Base-by-base conservation (phyloP, 2,797 vertebrate species). In the Ctenopoma kingsleyae region DNA sequence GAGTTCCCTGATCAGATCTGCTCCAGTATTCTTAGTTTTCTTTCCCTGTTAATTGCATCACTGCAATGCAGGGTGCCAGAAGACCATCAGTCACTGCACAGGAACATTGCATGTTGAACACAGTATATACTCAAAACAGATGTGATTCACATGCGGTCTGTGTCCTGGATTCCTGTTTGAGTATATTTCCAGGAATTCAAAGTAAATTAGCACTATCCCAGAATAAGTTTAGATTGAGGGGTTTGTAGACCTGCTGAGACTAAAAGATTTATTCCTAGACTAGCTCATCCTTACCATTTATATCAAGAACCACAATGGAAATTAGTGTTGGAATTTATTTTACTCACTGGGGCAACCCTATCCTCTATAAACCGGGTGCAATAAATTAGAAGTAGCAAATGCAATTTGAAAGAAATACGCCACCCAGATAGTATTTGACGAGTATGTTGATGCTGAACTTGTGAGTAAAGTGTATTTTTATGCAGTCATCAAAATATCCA, bases 61-160 rank as follows among this genome's bases (percentile, higher is more conserved):
- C 76, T 86, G 87, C 83, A 89, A 13, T 81, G 77, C 82, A 83
- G 88, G 19, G 23, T 80, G 71, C 73, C 74, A 86, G 50, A 57
- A 8, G 51, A 67, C 74, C 64, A 54, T 77, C 86, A 68, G 52
- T 82, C 76, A 78, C 57, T 66, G 56, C 35, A 65, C 55, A 71
- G 48, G 48, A 57, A 46, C 67, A 52, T 48, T 57, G 57, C 32
- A 68, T n/a, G 53, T 15, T 55, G 51, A 27, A 68, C 63, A 36
- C 48, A 55, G 41, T 58, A 49, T 46, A 67, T 47, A 66, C 38
- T 66, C 68, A 38, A 55, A 76, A 71, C 76, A 84, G 78, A 82
- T 82, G 73, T 46, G 76, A 75, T 52, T 74, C 54, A 67, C 56
- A 69, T 61, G 30, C 61, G 43, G 46, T 38, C 17, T 50, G 30